Base-by-base conservation (phyloP, 2,888 invertebrate species). In the Asteroscopus sphinx region DNA sequence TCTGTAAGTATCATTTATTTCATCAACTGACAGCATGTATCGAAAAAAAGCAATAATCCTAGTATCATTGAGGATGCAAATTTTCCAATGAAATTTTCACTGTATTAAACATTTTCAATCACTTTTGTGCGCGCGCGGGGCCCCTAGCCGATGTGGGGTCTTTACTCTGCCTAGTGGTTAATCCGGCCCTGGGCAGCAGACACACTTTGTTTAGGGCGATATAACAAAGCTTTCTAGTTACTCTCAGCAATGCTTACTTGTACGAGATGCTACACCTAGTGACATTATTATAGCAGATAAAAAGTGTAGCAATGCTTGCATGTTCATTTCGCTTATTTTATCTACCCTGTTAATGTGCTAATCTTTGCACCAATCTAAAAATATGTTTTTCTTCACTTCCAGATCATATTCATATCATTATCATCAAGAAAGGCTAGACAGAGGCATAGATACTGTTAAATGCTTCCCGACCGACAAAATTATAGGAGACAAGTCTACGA, bases 381-480 rank as follows among this genome's bases (percentile, higher is more conserved):
- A 12, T 6, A 37, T 69, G 47, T 58, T 70, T 67, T 57, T 67
- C 70, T 67, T 67, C 65, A 70, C 48, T 67, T 67, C 37, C 67
- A 67, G 67, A 67, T 70, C 69, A 67, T 70, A 52, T 46, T 70
- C 58, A 65, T 67, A 64, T 58, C 70, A 70, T 67, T 48, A 48
- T 32, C 51, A 52, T 58, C 70, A 64, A 36, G 40, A 64, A 45
- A 6, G 11, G 33, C 33, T 48, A 45, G 12, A 45, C 51, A 47
- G 52, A 28, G 33, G 33, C 44, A 40, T 67, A 39, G 7, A 54
- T 53, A 42, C 41, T 16, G 37, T 61, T 33, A 26, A 49, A 42
- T 26, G 5, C 37, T 56, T 61, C 25, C 26, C n/a, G 25, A 37
- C 28, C 16, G 21, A 21, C 21, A 21, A 52, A 32, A 6, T 37